Evolutionary conservation across 2,797 vertebrate genomes (phyloP).

Genomic region (Pangasius sanitwongsei): DNA sequence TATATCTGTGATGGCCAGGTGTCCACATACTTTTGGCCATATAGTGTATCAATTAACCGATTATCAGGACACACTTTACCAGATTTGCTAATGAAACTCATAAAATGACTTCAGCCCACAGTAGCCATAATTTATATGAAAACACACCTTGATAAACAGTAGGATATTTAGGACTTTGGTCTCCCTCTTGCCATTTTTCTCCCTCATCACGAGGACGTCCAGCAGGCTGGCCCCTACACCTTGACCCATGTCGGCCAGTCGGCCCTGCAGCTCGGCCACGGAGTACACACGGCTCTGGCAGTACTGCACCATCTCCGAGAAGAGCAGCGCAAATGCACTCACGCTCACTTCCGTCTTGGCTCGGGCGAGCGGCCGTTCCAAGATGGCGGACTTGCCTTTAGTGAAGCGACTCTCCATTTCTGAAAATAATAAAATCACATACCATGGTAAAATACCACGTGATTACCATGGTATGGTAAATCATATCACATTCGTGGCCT

Average conservation of each 20-base stretch:
- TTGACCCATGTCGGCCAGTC: constrained; percentile 87
- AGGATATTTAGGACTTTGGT: constrained; percentile 92
- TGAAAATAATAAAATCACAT: constrained; percentile 11
- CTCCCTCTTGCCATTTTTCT: constrained; percentile 87
- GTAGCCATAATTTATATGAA: not conserved
- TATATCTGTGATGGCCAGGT: not conserved
- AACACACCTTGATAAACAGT: constrained; percentile 87
- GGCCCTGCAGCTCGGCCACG: constrained; percentile 89
- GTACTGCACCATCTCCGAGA: constrained; percentile 97
- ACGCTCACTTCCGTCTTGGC: constrained; percentile 88
- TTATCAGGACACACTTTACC: not conserved
- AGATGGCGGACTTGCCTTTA: constrained; percentile 86
- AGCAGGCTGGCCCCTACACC: constrained; percentile 87
- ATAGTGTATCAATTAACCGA: not conserved
- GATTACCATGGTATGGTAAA: too few species aligned
- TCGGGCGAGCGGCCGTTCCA: constrained; percentile 85
- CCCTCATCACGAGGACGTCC: constrained; percentile 87
- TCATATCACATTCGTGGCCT: too few species aligned
- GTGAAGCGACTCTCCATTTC: constrained; percentile 90
- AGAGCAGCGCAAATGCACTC: constrained; percentile 90
- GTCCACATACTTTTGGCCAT: not conserved
- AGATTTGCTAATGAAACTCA: not conserved
- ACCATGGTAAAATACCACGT: not conserved
- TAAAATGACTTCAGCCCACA: not conserved
- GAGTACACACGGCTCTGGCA: constrained; percentile 95